Percentiles rank a stretch among this genome's conserved stretches.
These are phyloP conservation scores for Steatornis caripensis DNA, from an alignment of 2,113 vertebrate species.

Conservation along the genomic window DNA sequence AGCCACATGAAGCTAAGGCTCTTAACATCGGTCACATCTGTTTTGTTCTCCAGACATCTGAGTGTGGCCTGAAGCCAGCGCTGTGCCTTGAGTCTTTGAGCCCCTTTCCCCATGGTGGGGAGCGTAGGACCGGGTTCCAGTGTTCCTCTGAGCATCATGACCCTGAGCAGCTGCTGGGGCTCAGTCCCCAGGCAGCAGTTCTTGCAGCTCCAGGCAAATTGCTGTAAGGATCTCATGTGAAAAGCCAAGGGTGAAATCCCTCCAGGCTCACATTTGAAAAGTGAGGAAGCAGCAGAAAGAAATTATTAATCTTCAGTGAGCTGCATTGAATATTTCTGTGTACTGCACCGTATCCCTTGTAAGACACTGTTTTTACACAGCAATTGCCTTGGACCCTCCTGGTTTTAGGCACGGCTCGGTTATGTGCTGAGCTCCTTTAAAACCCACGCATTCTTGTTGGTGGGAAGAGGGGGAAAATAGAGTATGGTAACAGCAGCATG, in stretches of 20 bases:
- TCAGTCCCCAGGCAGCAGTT: not conserved
- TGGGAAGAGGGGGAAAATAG: not conserved
- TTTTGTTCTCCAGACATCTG: not conserved
- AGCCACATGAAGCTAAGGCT: not conserved
- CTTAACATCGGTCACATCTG: not conserved
- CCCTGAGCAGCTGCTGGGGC: not conserved
- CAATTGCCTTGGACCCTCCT: not conserved
- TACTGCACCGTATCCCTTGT: not conserved
- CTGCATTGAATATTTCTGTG: not conserved
- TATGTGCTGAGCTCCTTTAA: not conserved
- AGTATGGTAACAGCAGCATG: not conserved
- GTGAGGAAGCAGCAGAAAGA: not conserved
- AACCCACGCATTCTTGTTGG: fast-evolving
- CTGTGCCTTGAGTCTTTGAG: not conserved
- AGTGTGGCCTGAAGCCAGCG: not conserved
- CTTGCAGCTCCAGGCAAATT: not conserved
- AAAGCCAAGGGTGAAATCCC: not conserved
- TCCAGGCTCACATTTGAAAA: not conserved
- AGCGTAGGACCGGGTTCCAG: not conserved
- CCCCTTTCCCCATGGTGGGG: not conserved
- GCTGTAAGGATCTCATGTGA: not conserved
- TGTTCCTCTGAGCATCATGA: not conserved
- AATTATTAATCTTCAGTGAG: not conserved
- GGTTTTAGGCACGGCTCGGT: not conserved
- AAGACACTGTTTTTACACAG: not conserved